These are phyloP conservation scores for Rhizoglyphus robini DNA, from an alignment of 1,140 invertebrate genomes.

Conservation along the genomic window DNA sequence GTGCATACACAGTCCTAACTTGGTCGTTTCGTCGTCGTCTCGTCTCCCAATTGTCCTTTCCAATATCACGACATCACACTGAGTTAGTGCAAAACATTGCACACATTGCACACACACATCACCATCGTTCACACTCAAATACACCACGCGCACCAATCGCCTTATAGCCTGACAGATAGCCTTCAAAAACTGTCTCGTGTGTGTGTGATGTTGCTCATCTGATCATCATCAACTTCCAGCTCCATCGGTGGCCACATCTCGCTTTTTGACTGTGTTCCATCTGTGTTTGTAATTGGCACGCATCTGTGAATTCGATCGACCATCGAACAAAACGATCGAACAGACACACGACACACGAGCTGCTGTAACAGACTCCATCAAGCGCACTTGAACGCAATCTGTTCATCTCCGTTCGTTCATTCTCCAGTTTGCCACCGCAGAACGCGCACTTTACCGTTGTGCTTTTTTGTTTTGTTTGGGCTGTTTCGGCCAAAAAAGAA, in stretches of 20 bases:
- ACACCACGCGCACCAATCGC: too few species aligned
- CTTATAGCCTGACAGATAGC: neutral
- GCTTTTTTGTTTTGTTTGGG: too few species aligned
- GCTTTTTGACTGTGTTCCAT: neutral
- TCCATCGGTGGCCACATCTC: neutral
- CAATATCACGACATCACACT: too few species aligned
- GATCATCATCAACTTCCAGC: neutral
- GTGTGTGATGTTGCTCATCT: neutral
- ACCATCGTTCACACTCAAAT: too few species aligned
- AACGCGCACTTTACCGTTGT: too few species aligned
- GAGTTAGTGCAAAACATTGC: too few species aligned
- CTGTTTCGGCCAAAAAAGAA: too few species aligned
- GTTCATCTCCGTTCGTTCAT: neutral
- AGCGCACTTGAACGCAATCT: neutral
- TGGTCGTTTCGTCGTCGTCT: too few species aligned
- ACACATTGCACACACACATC: too few species aligned
- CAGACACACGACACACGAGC: neutral
- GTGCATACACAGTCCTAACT: too few species aligned
- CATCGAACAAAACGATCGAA: neutral
- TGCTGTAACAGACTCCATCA: neutral
- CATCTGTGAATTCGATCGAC: slow-evolving; percentile 9
- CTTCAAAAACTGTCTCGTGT: neutral
- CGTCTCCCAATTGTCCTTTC: too few species aligned
- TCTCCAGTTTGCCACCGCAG: too few species aligned
- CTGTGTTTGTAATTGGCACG: slow-evolving; percentile 3